Conservation (phyloP, 1,140 invertebrate species). For the Phenacoccus solenopsis region DNA sequence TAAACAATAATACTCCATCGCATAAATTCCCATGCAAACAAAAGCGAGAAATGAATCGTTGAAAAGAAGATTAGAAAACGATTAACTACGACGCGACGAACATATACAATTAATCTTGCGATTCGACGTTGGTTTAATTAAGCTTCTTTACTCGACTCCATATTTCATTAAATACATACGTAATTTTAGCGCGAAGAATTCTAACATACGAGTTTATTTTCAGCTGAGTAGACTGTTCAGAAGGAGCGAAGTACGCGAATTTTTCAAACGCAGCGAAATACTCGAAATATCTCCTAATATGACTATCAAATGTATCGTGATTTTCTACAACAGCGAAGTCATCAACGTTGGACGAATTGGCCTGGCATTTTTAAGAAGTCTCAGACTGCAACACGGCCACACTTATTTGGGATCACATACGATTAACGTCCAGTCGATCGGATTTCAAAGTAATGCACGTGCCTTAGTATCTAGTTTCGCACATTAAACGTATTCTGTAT, state of each 20-base stretch:
- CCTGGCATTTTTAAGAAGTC: constrained; percentile 32
- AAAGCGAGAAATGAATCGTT: too few species aligned
- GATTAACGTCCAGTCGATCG: constrained; percentile 34
- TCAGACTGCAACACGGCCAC: constrained; percentile 31
- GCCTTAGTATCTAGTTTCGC: not conserved
- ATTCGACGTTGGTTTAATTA: too few species aligned
- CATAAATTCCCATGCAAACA: too few species aligned
- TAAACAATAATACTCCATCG: too few species aligned
- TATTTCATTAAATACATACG: too few species aligned
- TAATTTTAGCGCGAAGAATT: too few species aligned
- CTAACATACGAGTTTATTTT: too few species aligned
- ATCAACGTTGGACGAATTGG: constrained; percentile 30
- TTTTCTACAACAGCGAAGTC: not conserved
- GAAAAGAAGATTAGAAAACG: too few species aligned
- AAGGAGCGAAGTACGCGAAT: not conserved
- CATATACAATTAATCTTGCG: too few species aligned
- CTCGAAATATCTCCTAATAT: constrained; percentile 7
- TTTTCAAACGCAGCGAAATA: constrained; percentile 1
- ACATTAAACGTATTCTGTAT: not conserved
- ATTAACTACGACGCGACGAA: too few species aligned
- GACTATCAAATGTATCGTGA: not conserved
- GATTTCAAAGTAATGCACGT: constrained; percentile 28
- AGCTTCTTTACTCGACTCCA: too few species aligned
- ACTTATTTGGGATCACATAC: constrained; percentile 32
- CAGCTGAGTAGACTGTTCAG: not conserved